Evolutionary conservation across 2,797 vertebrate species (phyloP).

Genomic region (Halcyon badia): DNA sequence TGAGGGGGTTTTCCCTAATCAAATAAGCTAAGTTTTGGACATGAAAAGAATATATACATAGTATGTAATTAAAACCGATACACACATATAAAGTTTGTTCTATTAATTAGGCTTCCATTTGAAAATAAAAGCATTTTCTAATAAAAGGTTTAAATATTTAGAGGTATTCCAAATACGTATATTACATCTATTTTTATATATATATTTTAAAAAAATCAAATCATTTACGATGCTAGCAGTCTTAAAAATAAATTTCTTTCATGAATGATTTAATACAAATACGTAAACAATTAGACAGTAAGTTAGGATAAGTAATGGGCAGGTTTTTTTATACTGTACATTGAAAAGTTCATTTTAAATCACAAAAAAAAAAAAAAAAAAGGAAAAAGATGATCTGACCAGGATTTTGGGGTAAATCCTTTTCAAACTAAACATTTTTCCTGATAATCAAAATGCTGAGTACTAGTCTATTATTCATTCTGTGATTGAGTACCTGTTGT

Average conservation of each 20-base stretch:
- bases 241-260: neutral
- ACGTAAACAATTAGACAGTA: neutral
- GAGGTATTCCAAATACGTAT: neutral
- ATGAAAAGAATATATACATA: neutral
- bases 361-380: accelerated
- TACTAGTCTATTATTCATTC: neutral
- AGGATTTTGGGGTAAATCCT: neutral
- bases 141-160: neutral
- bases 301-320: neutral
- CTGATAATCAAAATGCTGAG: neutral
- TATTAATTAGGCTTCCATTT: neutral
- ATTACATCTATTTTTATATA: neutral
- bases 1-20: neutral
- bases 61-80: neutral
- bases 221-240: neutral
- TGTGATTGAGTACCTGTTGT: neutral
- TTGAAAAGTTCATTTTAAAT: neutral
- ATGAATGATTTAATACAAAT: neutral
- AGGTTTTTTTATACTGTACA: neutral
- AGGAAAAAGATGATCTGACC: neutral
- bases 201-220: neutral
- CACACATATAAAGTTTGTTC: neutral
- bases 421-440: neutral
- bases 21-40: neutral
- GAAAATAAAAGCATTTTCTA: neutral